Base-by-base conservation (phyloP, 2,797 vertebrate species). In the Ammospiza maritima region DNA sequence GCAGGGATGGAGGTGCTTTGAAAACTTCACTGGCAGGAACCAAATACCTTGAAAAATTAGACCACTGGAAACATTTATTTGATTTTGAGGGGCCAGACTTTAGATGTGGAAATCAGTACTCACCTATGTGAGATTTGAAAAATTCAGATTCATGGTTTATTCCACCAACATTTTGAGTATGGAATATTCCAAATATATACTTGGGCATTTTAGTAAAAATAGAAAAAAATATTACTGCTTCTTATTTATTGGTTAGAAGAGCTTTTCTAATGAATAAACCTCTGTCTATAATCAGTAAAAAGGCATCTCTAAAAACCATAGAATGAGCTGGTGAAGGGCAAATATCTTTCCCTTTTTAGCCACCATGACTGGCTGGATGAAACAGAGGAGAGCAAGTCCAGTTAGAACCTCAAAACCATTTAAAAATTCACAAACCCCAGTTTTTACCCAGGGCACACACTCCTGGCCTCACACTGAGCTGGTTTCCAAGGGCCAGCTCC, bases 401-500 rank as follows among this genome's bases (percentile, higher is more conserved):
- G 29, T 9, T 10, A 38, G 20, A 83, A 14, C 9, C 38, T 19
- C 27, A 26, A 65, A 81, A 75, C 1, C 4, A 1, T 45, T 5
- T 1, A 10, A 78, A 85, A 53, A 18, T 4, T 3, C 1, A 2
- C 38, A 53, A 54, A 21, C 23, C 17, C 22, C 40, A 32, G 30
- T 25, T 78, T 38, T 75, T 48, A 44, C 12, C 50, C 62, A 34
- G 30, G 32, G 29, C 47, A 75, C 54, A 69, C 22, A 15, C 6
- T 34, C 50, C 30, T 57, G 50, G 64, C 66, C 48, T 75, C 51
- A 38, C 54, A 11, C 1, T 5, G 23, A 69, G 57, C 2, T 4
- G 53, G 88, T 96, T 95, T 93, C 92, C n/a, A 92, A 79, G 91
- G 89, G n/a, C 36, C 57, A 54, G 45, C 86, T 91, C 88, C 26